phyloP scores from a whole-genome alignment of 1,140 invertebrate genomes.

The Harlomillsia oculata region DNA sequence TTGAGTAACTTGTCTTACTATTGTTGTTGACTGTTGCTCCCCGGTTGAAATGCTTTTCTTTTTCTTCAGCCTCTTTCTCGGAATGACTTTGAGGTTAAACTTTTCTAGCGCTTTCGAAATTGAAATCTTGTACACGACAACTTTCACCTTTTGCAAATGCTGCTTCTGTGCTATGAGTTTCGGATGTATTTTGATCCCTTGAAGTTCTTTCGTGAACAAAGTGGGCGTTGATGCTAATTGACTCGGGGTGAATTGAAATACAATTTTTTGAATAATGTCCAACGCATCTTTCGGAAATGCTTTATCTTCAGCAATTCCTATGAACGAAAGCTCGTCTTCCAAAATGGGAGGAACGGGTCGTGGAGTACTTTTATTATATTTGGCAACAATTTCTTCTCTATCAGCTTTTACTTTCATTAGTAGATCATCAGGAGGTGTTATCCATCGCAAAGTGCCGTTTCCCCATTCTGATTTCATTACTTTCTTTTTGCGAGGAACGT shows the following conservation, averaged over 20 bases:
- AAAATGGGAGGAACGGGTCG: background rate
- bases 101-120: conserved; percentile 2
- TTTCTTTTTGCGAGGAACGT: background rate
- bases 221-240: background rate
- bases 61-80: background rate
- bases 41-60: background rate
- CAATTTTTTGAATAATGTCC: background rate
- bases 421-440: background rate
- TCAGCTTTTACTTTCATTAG: background rate
- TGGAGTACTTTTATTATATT: background rate
- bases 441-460: background rate
- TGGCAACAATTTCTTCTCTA: background rate
- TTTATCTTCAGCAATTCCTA: background rate
- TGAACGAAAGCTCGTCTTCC: background rate
- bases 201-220: no score
- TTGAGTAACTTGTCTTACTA: background rate
- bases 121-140: conserved; percentile 5
- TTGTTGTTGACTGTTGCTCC: background rate
- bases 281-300: background rate
- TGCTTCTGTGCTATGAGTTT: background rate
- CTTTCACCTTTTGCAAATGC: background rate
- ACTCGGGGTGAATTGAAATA: background rate
- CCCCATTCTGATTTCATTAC: background rate
- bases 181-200: background rate
- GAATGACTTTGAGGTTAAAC: conserved; percentile 1